Percentiles rank a stretch among this genome's conserved stretches.
Evolutionary conservation across 2,113 vertebrate genomes (phyloP).

Genomic region (Plecotus auritus): DNA sequence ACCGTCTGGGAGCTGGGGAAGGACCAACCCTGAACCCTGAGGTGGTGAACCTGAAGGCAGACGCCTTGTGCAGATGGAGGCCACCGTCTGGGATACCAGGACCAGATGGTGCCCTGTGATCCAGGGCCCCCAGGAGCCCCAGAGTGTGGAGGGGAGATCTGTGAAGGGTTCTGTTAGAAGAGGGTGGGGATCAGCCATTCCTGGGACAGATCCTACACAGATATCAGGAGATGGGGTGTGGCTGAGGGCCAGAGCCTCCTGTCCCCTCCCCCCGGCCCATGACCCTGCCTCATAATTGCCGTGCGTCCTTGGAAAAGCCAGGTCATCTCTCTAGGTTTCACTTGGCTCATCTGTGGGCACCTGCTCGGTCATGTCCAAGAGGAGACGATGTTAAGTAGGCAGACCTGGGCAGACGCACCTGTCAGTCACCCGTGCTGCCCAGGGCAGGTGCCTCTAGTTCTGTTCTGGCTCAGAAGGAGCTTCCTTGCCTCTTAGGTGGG

Average conservation of each 20-base stretch:
- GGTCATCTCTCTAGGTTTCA: background rate
- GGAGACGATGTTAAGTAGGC: background rate
- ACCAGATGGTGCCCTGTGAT: background rate
- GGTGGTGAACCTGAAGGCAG: background rate
- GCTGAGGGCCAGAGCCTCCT: background rate
- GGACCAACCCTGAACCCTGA: accelerated
- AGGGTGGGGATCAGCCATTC: background rate
- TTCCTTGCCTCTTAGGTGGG: background rate
- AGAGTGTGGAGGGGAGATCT: background rate
- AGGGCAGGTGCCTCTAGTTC: accelerated
- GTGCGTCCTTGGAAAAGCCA: background rate
- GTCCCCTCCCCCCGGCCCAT: accelerated
- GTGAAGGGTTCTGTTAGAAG: background rate
- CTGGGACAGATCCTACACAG: background rate
- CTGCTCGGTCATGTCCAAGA: background rate
- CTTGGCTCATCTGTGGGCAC: background rate
- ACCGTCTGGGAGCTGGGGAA: background rate
- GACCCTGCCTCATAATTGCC: background rate
- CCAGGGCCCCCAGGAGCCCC: background rate
- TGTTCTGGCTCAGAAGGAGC: background rate
- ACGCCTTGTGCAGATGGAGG: accelerated
- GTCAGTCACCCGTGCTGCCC: background rate
- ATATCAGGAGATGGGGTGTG: accelerated
- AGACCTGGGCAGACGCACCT: background rate
- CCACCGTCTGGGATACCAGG: accelerated